Evolutionary conservation across 2,797 vertebrate genomes (phyloP).

Genomic region (Centropyge bicolor): DNA sequence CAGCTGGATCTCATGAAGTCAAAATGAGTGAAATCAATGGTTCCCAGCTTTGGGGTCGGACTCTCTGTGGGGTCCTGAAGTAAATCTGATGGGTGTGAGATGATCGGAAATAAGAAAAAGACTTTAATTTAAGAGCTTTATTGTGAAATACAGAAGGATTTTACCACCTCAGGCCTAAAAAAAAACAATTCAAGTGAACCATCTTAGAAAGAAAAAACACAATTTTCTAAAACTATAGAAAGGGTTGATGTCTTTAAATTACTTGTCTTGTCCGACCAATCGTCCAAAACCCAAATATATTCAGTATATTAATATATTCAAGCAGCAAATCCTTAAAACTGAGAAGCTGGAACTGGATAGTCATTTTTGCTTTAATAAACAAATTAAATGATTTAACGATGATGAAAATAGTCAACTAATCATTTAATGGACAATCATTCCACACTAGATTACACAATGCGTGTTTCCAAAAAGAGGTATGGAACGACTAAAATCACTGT

Average conservation of each 20-base stretch:
- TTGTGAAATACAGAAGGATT: background rate
- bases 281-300: background rate
- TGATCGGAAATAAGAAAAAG: background rate
- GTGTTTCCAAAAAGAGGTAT: background rate
- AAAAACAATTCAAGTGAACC: background rate
- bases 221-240: background rate
- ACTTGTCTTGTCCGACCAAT: background rate
- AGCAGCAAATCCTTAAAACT: background rate
- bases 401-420: background rate
- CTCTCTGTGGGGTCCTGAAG: background rate
- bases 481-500: slow-evolving; percentile 6
- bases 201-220: background rate
- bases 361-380: background rate
- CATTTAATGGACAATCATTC: background rate
- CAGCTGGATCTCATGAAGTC: slow-evolving; percentile 46
- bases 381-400: background rate
- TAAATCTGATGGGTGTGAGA: background rate
- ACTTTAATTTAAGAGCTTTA: background rate
- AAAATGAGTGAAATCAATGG: slow-evolving; percentile 6
- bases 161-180: background rate
- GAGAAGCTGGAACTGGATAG: too few species aligned
- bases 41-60: background rate
- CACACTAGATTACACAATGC: background rate
- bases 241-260: background rate
- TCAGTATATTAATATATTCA: background rate